A percentile compares a stretch with the other conserved stretches of the same genome.
phyloP scores from a whole-genome alignment of 2,888 invertebrate species.

The Zonitis immaculata region DNA sequence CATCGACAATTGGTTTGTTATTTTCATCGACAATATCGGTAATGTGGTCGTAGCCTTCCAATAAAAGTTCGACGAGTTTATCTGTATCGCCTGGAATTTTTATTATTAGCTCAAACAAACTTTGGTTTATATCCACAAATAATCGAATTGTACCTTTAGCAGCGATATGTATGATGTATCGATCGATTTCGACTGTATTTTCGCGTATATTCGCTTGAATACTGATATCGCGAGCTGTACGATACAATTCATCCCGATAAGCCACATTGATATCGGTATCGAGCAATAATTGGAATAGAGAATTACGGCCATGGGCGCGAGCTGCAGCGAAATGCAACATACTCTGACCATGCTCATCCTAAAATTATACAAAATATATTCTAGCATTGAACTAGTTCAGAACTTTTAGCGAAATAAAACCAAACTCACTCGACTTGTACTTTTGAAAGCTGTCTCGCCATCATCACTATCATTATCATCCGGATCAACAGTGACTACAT shows the following conservation, averaged over 20 bases:
- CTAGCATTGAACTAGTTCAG: too few species aligned
- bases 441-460: conserved; percentile 58
- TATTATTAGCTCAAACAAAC: too few species aligned
- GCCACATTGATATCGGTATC: conserved; percentile 77
- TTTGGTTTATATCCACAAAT: too few species aligned
- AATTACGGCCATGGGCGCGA: conserved; percentile 74
- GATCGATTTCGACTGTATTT: conserved; percentile 78
- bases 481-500: conserved; percentile 57
- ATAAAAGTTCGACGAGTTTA: conserved; percentile 61
- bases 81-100: conserved; percentile 57
- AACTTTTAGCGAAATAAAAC: too few species aligned
- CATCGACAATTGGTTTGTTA: conserved; percentile 63
- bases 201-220: conserved; percentile 71
- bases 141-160: conserved; percentile 77
- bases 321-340: conserved; percentile 86
- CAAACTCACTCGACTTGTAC: conserved; percentile 57
- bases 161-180: conserved; percentile 71
- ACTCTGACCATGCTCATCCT: conserved; percentile 89
- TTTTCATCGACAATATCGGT: conserved; percentile 72
- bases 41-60: conserved; percentile 86
- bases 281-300: conserved; percentile 72
- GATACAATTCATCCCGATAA: conserved; percentile 78
- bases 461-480: conserved; percentile 44
- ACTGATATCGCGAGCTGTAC: conserved; percentile 83
- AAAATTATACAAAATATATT: conserved; percentile 17